Percentiles rank a stretch among this genome's conserved stretches.
phyloP scores from a whole-genome alignment of 2,113 vertebrate species.

The Myodes glareolus region DNA sequence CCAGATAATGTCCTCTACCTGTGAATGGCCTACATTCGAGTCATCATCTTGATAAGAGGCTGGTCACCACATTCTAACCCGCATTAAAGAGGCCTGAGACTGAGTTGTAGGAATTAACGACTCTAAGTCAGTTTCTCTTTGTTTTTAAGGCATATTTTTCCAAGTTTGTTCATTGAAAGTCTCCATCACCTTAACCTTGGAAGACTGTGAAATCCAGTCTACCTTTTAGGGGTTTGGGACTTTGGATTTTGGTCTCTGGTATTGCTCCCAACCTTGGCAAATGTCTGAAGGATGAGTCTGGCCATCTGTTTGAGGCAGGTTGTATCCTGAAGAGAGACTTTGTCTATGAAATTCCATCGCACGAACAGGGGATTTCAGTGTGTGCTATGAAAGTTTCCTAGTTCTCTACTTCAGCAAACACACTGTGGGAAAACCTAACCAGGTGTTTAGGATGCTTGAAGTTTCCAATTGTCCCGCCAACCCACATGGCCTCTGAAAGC shows the following conservation, averaged over 20 bases:
- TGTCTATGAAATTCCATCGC: slow-evolving; percentile 14
- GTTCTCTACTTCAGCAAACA: slow-evolving; percentile 39
- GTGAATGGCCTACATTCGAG: background rate
- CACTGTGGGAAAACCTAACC: slow-evolving; percentile 64
- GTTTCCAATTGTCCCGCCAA: slow-evolving; percentile 67
- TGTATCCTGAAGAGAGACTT: slow-evolving; percentile 8
- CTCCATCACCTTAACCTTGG: background rate
- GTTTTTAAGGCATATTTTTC: background rate
- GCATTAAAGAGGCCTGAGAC: background rate
- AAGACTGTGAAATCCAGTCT: background rate
- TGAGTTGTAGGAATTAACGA: background rate
- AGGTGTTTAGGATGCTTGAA: slow-evolving; percentile 64
- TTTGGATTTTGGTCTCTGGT: slow-evolving; percentile 14
- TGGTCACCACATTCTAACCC: background rate
- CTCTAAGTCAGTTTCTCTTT: background rate
- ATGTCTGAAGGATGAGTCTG: background rate
- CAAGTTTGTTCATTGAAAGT: background rate
- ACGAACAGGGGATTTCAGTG: slow-evolving; percentile 31
- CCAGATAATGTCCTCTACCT: background rate
- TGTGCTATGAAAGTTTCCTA: slow-evolving; percentile 51
- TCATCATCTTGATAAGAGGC: background rate
- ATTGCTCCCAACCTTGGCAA: slow-evolving; percentile 8
- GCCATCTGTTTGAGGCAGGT: slow-evolving; percentile 31
- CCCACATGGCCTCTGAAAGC: background rate
- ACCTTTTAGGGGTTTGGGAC: background rate